Evolutionary conservation across 64 coral and sea anemone species (phyloP).

Genomic region (Pocillopora verrucosa): DNA sequence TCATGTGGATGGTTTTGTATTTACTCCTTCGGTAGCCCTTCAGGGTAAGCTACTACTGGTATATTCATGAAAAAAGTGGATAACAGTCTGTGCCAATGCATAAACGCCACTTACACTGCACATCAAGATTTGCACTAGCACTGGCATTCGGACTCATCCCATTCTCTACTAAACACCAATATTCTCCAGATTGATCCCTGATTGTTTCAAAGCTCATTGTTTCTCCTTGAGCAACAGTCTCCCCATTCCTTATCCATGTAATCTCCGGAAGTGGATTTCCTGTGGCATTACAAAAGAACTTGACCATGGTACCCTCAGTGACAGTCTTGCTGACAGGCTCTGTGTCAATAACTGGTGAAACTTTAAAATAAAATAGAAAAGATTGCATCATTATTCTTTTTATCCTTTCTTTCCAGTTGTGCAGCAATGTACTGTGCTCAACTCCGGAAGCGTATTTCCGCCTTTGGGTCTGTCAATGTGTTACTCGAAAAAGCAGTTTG

Average conservation of each 20-base stretch:
- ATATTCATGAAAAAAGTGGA: too few species aligned
- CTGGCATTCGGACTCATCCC: background rate
- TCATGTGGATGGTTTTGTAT: too few species aligned
- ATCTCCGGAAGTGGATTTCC: background rate
- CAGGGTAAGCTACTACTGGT: too few species aligned
- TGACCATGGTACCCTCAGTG: background rate
- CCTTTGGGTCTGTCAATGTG: too few species aligned
- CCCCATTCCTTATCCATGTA: background rate
- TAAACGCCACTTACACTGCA: background rate
- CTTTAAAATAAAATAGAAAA: background rate
- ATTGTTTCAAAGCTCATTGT: background rate
- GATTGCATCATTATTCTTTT: background rate
- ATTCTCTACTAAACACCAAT: background rate
- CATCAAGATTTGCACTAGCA: conserved; percentile 5
- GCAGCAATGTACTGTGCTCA: too few species aligned
- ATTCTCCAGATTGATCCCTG: background rate
- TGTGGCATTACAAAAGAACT: background rate
- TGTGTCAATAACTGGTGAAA: background rate
- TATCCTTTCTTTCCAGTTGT: background rate
- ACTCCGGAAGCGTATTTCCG: too few species aligned
- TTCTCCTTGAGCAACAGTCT: background rate
- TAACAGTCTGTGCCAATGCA: too few species aligned
- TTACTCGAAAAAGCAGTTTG: too few species aligned
- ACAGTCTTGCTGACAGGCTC: background rate
- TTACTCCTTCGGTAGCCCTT: too few species aligned